Percentiles rank a stretch among this genome's conserved stretches.
Evolutionary conservation across 1,140 invertebrate species (phyloP).

Genomic region (Lepidurus apus): DNA sequence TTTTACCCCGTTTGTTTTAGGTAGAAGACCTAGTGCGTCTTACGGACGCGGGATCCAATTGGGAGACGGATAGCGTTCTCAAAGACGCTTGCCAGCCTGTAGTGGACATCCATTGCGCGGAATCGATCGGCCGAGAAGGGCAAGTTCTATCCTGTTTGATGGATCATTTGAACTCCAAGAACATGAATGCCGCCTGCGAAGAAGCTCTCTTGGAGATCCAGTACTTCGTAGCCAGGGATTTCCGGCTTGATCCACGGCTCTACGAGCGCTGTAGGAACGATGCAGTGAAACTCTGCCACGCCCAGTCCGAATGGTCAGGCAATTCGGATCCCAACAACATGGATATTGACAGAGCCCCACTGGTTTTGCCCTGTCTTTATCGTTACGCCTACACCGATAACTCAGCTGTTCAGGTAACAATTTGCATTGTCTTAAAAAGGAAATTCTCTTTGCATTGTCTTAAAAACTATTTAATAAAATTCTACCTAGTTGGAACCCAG

Average conservation of each 20-base stretch:
- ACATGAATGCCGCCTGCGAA: conserved; percentile 86
- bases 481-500: conserved; percentile 43
- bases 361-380: conserved; percentile 89
- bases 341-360: conserved; percentile 64
- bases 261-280: conserved; percentile 82
- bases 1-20: neutral
- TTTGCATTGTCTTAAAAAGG: neutral
- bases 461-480: conserved; percentile 25
- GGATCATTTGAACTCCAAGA: conserved; percentile 74
- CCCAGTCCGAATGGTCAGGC: conserved; percentile 65
- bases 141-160: conserved; percentile 89
- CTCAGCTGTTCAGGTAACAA: conserved; percentile 52
- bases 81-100: conserved; percentile 76
- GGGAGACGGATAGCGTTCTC: conserved; percentile 84
- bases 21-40: conserved; percentile 71
- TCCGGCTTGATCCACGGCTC: conserved; percentile 82
- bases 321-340: conserved; percentile 56
- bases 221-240: conserved; percentile 93
- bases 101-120: conserved; percentile 54
- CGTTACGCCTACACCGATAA: conserved; percentile 70
- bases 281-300: conserved; percentile 74
- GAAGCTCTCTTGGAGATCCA: conserved; percentile 89
- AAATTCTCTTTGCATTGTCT: neutral
- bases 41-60: conserved; percentile 79
- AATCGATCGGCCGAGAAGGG: conserved; percentile 43